Conservation (phyloP, 2,797 vertebrate species). For the Pantherophis vulpinus region DNA sequence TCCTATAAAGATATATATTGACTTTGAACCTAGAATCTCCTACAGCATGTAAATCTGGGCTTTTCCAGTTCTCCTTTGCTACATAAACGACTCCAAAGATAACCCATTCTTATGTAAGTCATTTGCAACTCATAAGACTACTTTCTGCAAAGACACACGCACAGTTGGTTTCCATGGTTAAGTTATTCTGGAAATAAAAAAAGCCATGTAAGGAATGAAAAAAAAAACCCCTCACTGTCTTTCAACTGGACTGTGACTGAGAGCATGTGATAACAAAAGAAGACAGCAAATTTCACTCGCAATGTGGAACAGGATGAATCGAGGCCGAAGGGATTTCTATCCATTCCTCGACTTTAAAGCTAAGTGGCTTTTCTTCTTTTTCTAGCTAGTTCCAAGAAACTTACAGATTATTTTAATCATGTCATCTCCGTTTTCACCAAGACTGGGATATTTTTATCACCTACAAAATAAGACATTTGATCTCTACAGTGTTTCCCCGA, state of each 20-base stretch:
- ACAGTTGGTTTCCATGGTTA: neutral
- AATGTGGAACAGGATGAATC: neutral
- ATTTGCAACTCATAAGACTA: neutral
- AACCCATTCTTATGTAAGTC: neutral
- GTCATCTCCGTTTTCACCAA: neutral
- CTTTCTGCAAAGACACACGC: neutral
- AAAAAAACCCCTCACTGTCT: neutral
- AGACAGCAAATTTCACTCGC: neutral
- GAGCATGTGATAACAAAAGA: neutral
- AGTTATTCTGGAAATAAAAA: neutral
- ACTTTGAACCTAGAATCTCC: neutral
- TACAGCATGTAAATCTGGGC: neutral
- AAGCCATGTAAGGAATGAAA: neutral
- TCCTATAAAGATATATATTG: neutral
- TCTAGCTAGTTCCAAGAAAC: neutral
- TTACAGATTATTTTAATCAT: neutral
- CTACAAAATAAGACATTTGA: constrained; percentile 53
- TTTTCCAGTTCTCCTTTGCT: neutral
- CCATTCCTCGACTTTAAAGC: neutral
- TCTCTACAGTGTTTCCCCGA: constrained; percentile 17
- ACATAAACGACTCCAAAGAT: neutral
- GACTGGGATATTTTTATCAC: constrained; percentile 39
- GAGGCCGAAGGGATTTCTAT: neutral
- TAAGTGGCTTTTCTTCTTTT: neutral
- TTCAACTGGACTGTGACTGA: neutral